Base-by-base conservation (phyloP, 2,797 vertebrate genomes). In the Spinus olivaceus region DNA sequence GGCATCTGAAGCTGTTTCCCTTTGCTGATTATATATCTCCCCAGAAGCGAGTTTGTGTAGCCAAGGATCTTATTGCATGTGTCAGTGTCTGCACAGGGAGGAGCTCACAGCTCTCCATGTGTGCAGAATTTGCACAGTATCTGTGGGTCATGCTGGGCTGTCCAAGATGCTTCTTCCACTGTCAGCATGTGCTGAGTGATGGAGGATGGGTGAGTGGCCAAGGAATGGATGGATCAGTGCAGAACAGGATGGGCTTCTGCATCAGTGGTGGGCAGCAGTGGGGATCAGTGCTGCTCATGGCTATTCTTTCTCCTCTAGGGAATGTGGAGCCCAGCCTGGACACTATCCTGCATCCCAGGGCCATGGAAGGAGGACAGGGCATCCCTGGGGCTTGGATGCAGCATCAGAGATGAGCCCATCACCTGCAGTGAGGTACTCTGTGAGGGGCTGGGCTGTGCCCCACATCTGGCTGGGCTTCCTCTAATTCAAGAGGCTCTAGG, bases 1-100 rank as follows among this genome's bases (percentile, higher is more conserved):
- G 87, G 91, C 87, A 85, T 78, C 94, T 93, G 92, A 71, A 88
- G 35, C 57, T 2, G 2, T 59, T 86, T 46, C 51, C 30, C 51
- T 56, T 64, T 49, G 71, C 71, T 89, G 64, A 66, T 89, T 59
- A 25, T 85, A 67, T 73, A 70, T 47, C 71, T 74, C 44, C 35
- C 65, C 15, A 8, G 79, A 20, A 87, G 8, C 0, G 0, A 60
- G 49, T 74, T 33, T 85, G 71, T 76, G 86, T 24, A 50, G 61
- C 66, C 0, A 0, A 70, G 67, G 69, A 69, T 87, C 78, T 89
- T 60, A 78, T 39, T 5, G 0, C 15, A 0, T 9, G 32, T 63
- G 59, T 32, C 1, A 14, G 21, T 47, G 67, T 32, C 79, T 89
- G 64, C 41, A 6, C 1, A 3, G n/a, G 23, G 88, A 77, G 63